phyloP scores from a whole-genome alignment of 2,797 vertebrate genomes.

The Melanotaenia nigrans region DNA sequence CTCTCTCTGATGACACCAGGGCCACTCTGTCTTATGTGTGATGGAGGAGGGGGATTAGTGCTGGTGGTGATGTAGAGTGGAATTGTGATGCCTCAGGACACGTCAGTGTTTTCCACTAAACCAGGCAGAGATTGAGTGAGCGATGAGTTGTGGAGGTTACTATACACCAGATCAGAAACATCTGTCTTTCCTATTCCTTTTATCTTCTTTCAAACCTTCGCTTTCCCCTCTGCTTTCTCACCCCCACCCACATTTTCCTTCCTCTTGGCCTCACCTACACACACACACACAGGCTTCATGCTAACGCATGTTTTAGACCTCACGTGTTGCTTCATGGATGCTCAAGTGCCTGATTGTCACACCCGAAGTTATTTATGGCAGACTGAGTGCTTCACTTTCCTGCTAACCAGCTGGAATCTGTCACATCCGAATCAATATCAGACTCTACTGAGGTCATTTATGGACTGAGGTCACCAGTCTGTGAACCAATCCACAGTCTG shows the following conservation, averaged over 20 bases:
- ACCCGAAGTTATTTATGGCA: not conserved
- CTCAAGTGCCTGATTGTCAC: not conserved
- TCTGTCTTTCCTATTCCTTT: conserved; percentile 2
- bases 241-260: conserved; percentile 17
- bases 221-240: not conserved
- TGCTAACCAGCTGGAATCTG: no score
- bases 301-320: not conserved
- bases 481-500: no score
- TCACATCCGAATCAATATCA: no score
- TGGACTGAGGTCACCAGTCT: no score
- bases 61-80: conserved; percentile 44
- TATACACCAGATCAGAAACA: conserved; percentile 35
- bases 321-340: not conserved
- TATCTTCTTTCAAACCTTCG: not conserved
- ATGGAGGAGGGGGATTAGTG: conserved; percentile 36
- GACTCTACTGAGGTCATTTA: no score
- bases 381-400: no score
- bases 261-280: conserved; percentile 19
- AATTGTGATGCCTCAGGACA: conserved; percentile 36
- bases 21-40: conserved; percentile 53
- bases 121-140: conserved; percentile 28
- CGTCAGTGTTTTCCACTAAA: conserved; percentile 30
- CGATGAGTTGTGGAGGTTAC: conserved; percentile 17
- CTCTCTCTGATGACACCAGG: conserved; percentile 70
- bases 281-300: not conserved